Evolutionary conservation across 1,140 invertebrate species (phyloP).

Genomic region (Drosophila nigrodunni): DNA sequence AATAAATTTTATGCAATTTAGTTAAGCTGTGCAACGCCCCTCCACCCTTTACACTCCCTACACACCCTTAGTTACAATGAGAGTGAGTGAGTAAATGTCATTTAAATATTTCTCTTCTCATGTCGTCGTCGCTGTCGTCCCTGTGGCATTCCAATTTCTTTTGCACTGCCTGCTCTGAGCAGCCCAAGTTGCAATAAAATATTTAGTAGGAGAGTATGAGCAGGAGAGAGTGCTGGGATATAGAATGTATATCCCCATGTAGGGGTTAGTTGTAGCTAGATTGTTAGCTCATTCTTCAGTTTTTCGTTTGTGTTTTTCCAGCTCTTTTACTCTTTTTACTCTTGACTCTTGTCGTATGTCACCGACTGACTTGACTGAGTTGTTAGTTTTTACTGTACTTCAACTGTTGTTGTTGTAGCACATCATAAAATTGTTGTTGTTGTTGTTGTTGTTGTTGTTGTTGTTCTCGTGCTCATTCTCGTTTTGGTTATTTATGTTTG

Average conservation of each 20-base stretch:
- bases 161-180: conserved; percentile 43
- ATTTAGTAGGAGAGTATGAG: conserved; percentile 50
- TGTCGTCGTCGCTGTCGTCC: conserved; percentile 38
- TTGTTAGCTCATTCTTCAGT: conserved; percentile 49
- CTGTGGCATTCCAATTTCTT: conserved; percentile 82
- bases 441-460: conserved; percentile 9
- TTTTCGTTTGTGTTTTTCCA: conserved; percentile 57
- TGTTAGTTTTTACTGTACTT: conserved; percentile 73
- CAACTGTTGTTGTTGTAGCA: conserved; percentile 42
- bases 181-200: conserved; percentile 65
- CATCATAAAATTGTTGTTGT: conserved; percentile 67
- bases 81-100: conserved; percentile 80
- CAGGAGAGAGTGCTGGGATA: not conserved
- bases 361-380: conserved; percentile 76
- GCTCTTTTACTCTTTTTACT: conserved; percentile 19
- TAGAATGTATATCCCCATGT: not conserved
- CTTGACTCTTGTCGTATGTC: conserved; percentile 73
- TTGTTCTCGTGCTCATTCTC: conserved; percentile 33
- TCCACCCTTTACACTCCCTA: not conserved
- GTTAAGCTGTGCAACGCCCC: conserved; percentile 64
- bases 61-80: not conserved
- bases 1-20: conserved; percentile 84
- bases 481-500: conserved; percentile 80
- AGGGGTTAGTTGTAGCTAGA: conserved; percentile 11
- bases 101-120: conserved; percentile 71